Percentiles rank a stretch among this genome's conserved stretches.
phyloP scores from a whole-genome alignment of 2,113 vertebrate species.

The Proterorhinus semilunaris region DNA sequence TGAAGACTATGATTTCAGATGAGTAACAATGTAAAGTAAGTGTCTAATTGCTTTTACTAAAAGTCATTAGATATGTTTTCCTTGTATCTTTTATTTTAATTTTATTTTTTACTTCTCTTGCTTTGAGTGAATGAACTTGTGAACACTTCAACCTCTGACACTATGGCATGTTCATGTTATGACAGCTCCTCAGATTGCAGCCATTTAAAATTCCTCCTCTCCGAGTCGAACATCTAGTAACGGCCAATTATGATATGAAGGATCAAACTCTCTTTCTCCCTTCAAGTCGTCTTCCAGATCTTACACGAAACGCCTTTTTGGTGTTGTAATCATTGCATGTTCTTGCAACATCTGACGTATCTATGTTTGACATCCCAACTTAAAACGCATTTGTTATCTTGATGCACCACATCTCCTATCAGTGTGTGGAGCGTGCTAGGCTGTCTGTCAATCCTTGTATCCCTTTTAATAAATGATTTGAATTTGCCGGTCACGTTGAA shows the following conservation, averaged over 20 bases:
- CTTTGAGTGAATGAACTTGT: background rate
- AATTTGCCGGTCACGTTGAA: background rate
- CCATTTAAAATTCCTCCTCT: background rate
- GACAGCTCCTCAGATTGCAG: background rate
- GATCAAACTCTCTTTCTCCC: background rate
- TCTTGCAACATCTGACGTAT: conserved; percentile 18
- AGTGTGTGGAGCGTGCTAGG: background rate
- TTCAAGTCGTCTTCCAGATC: background rate
- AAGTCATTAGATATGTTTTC: no score
- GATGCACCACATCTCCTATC: background rate
- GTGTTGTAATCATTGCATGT: conserved; percentile 3
- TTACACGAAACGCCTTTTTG: conserved; percentile 7
- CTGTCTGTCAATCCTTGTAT: background rate
- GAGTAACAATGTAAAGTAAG: no score
- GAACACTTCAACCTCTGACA: background rate
- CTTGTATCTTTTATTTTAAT: no score
- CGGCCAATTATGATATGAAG: background rate
- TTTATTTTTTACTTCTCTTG: no score
- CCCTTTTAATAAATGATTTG: background rate
- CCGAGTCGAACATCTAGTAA: background rate
- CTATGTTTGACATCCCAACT: conserved; percentile 10
- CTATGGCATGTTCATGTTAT: background rate
- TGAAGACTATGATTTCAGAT: no score
- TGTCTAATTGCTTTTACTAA: no score
- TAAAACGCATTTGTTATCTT: conserved; percentile 20